Conservation (phyloP, 1,140 invertebrate genomes). For the silkworm (Bombyx mori) region DNA sequence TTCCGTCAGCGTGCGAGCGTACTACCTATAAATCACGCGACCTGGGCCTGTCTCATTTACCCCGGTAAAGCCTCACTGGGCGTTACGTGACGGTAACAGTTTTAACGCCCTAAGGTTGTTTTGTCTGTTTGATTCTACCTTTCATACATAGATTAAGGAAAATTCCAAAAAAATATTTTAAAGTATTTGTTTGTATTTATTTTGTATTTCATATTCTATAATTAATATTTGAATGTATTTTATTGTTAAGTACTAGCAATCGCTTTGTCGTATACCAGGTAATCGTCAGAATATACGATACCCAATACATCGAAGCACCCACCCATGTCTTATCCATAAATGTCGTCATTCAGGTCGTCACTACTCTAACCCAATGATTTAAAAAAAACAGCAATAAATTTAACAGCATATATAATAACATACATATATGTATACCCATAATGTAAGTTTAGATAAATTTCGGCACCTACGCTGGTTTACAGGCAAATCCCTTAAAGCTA, state of each 20-base stretch:
- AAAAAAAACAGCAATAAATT: no score
- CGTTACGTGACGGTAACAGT: constrained; percentile 19
- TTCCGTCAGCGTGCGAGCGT: constrained; percentile 23
- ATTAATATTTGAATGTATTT: no score
- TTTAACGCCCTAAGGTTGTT: no score
- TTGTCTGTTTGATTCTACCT: no score
- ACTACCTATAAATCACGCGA: constrained; percentile 24
- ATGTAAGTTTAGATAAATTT: constrained; percentile 13
- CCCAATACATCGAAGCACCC: no score
- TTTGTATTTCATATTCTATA: neutral
- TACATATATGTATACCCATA: constrained; percentile 4
- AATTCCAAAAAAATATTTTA: no score
- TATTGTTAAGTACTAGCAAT: no score
- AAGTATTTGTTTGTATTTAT: constrained; percentile 7
- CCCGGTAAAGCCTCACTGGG: constrained; percentile 15
- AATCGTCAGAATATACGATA: no score
- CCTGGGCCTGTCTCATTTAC: constrained; percentile 19
- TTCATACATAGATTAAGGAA: no score
- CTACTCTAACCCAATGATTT: no score
- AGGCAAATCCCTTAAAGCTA: no score
- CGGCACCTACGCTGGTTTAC: constrained; percentile 4
- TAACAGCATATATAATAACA: neutral
- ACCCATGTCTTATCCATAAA: neutral
- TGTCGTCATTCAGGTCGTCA: neutral
- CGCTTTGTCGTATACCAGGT: no score